These are phyloP conservation scores for Parauchenoglanis punctatus DNA, from an alignment of 2,797 vertebrate genomes.

Conservation along the genomic window DNA sequence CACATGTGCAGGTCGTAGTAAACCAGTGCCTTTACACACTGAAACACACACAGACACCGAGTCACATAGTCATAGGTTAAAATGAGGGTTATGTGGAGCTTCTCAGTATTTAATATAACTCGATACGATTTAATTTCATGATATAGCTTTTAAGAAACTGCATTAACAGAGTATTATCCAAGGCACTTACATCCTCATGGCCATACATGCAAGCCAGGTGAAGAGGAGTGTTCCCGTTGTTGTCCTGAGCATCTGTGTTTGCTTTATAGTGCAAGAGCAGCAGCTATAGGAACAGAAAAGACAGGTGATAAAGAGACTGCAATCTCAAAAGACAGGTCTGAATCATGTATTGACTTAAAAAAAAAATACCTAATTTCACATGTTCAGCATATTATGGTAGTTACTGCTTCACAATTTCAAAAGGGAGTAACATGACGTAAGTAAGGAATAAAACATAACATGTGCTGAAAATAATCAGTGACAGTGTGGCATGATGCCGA, in stretches of 20 bases:
- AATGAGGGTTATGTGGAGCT: neutral
- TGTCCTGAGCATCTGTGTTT: constrained; percentile 86
- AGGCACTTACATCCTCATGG: constrained; percentile 90
- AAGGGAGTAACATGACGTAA: neutral
- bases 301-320: neutral
- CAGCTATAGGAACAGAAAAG: constrained; percentile 71
- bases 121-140: neutral
- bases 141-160: neutral
- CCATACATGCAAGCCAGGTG: constrained; percentile 94
- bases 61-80: constrained; percentile 24
- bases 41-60: constrained; percentile 51
- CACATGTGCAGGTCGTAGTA: constrained; percentile 89
- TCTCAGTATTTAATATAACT: neutral
- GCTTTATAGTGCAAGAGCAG: constrained; percentile 93
- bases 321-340: neutral
- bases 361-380: too few species aligned
- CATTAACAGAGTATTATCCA: neutral
- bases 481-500: neutral
- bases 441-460: neutral
- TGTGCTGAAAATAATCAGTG: neutral
- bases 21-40: constrained; percentile 97
- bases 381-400: neutral
- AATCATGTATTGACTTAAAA: neutral
- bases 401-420: neutral
- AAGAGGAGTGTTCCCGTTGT: constrained; percentile 89